Base-by-base conservation (phyloP, 2,888 invertebrate species). In the Drosophila paramelanica region DNA sequence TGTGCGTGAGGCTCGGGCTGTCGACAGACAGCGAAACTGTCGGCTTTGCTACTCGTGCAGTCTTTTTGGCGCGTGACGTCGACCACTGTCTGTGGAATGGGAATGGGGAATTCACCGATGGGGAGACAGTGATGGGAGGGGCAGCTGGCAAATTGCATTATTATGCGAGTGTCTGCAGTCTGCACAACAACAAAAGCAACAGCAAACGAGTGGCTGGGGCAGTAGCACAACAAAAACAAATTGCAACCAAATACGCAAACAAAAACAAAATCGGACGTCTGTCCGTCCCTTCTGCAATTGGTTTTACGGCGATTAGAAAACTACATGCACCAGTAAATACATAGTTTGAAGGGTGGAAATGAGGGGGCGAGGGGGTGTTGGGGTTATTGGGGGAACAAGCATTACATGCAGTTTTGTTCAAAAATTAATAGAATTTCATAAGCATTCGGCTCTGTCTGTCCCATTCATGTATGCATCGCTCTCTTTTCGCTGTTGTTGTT, bases 151-250 rank as follows among this genome's bases (percentile, higher is more conserved):
- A 90, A 90, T 91, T 90, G 90, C 89, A 90, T 91, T 90, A 90
- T 91, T 90, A 90, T 89, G 89, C 90, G 84, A 90, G 89, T 91
- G 90, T 90, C 91, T 90, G 90, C 90, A 91, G 89, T 89, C 90
- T 90, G 89, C 81, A 90, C 72, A 78, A 68, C 74, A 77, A 74
- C 59, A 70, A 31, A 8, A 10, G 50, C 56, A 77, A 61, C 56
- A 68, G 10, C 31, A 36, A 36, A 42, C 62, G 42, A 49, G 27
- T 43, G 39, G 52, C 53, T 49, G 51, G 50, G 50, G 51, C 49
- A 55, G 45, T 14, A 46, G 58, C 46, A 55, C 53, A 59, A 41
- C 59, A 67, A 51, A 59, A 61, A 67, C 67, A 78, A 69, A 81
- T 65, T 67, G 71, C 78, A 78, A 57, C 59, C 75, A 64, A 58